Base-by-base conservation (phyloP, 2,888 invertebrate genomes). In the Callyntrura guangdongensis region DNA sequence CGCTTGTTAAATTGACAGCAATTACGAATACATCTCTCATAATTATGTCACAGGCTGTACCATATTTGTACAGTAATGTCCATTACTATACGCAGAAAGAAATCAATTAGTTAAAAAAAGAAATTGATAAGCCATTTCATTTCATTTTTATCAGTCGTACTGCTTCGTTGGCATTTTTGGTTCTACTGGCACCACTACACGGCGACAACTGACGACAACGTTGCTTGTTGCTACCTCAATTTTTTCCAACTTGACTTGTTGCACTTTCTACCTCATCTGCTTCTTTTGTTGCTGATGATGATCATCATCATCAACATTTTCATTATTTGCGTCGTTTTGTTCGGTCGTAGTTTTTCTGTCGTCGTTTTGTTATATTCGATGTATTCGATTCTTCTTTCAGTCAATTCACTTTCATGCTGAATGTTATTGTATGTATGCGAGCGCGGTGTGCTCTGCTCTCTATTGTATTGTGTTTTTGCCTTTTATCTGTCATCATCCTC, bases 151-250 rank as follows among this genome's bases (percentile, higher is more conserved):
- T 67, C 67, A 67, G 27, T 67, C 8, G 17, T 59, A 36, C 2
- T 56, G 56, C 56, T n/a, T 14, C 4, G 17, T n/a, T n/a, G 17
- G 14, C n/a, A 11, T 36, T 14, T 74, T 74, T 49, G 74, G 47
- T 74, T n/a, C 17, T 0, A 47, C 74, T 17, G 11, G 5, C 11
- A 17, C 11, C 17, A 64, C 17, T 22, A 17, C 14, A 20, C 47
- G 2, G 8, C 11, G 47, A 74, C 74, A 4, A 49, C 36, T 17
- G 5, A 56, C 56, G 5, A n/a, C 27, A 69, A 36, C 14, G 69
- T 36, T 77, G 64, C 20, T 47, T 89, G 83, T 83, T 89, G 89
- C 89, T 89, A 89, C 89, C 89, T 83, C 89, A 89, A 89, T 56
- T 67, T 27, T 45, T 45, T 79, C 22, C 87, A 72, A 56, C 45